phyloP scores from a whole-genome alignment of 2,113 vertebrate genomes.

The Coptodon bakossiorum region DNA sequence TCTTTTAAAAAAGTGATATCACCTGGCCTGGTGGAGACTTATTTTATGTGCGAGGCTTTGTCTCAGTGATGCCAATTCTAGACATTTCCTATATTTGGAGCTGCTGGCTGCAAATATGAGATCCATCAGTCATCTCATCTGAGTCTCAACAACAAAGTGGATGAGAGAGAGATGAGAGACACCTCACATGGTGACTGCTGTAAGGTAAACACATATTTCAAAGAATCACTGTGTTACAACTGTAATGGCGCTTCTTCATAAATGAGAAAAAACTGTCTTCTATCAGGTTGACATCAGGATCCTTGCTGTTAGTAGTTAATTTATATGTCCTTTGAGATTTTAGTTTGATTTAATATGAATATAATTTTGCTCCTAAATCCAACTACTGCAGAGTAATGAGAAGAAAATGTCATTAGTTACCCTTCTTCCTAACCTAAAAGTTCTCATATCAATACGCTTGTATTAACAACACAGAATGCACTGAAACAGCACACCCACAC shows the following conservation, averaged over 20 bases:
- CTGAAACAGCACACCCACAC: conserved; percentile 1
- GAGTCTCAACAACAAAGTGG: background rate
- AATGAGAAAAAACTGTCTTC: background rate
- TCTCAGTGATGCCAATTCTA: background rate
- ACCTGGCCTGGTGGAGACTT: background rate
- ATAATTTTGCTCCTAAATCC: background rate
- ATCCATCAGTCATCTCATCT: background rate
- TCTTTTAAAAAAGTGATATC: background rate
- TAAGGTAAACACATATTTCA: background rate
- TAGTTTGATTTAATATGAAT: background rate
- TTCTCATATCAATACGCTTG: background rate
- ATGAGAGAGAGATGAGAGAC: background rate
- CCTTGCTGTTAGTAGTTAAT: background rate
- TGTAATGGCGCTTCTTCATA: background rate
- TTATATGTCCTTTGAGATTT: background rate
- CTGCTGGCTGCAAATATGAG: background rate
- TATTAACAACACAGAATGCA: conserved; percentile 23
- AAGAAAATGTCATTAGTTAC: background rate
- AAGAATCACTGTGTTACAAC: background rate
- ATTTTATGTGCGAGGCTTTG: background rate
- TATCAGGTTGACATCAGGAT: background rate
- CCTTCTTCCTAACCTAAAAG: background rate
- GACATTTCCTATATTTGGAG: background rate
- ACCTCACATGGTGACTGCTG: background rate
- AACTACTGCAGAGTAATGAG: background rate